These are phyloP conservation scores for Macrobrachium nipponense DNA, from an alignment of 1,140 invertebrate species.

Conservation along the genomic window DNA sequence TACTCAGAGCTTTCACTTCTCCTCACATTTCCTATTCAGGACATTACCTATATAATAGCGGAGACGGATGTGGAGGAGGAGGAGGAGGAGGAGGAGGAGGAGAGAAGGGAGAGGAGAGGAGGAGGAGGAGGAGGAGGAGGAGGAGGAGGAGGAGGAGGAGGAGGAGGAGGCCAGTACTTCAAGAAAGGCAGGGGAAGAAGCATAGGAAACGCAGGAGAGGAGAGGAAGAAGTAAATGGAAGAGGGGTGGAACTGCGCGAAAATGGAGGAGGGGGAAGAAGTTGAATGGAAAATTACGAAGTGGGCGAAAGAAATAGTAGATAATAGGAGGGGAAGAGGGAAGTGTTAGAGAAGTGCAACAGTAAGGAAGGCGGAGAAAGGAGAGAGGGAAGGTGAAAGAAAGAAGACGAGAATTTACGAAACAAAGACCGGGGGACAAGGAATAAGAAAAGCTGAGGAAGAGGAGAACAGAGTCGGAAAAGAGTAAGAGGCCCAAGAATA, in stretches of 20 bases:
- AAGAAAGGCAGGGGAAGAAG: background rate
- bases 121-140: no score
- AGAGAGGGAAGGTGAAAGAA: background rate
- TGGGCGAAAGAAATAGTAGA: background rate
- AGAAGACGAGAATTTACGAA: background rate
- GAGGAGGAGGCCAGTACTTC: background rate
- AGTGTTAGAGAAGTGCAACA: background rate
- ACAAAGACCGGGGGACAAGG: no score
- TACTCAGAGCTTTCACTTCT: constrained; percentile 8
- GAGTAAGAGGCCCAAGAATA: background rate
- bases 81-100: background rate
- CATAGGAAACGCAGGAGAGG: background rate
- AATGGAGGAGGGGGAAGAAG: background rate
- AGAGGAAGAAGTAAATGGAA: background rate
- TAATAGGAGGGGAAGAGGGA: background rate
- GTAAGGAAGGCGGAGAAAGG: no score
- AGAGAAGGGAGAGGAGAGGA: no score
- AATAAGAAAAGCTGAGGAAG: background rate
- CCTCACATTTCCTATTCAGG: constrained; percentile 24
- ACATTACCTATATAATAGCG: constrained; percentile 37
- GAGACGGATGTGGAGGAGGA: constrained; percentile 18
- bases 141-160: background rate
- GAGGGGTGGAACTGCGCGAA: background rate
- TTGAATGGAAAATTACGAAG: background rate
- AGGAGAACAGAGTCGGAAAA: background rate